Base-by-base conservation (phyloP, 2,113 vertebrate genomes). In the Gymnorhina tibicen region DNA sequence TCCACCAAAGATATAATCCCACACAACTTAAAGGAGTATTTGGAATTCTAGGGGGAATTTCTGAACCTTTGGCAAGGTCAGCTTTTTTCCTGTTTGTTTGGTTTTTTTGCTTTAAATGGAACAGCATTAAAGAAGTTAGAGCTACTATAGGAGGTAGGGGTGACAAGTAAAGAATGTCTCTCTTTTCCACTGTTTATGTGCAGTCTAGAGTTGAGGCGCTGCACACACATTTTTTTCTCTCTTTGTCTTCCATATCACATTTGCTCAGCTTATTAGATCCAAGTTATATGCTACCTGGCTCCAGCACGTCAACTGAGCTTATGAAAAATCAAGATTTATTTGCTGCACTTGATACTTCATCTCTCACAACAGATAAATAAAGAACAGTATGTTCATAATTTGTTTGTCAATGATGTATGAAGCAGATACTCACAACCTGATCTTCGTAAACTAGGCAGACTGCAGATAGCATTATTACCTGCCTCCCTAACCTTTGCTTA, bases 281-380 rank as follows among this genome's bases (percentile, higher is more conserved):
- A 89, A 86, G 64, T 89, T 92, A 93, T 89, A 77, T 59, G 70
- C 89, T 94, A 93, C 95, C 87, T 95, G 69, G 69, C 92, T 85
- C 76, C 85, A 94, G 18, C 49, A 82, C 10, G 64, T 95, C 97
- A 98, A 86, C 74, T 55, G 55, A 97, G 88, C 66, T 96, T 92
- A 97, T 70, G 89, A 91, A 98, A 98, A 97, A 98, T 95, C 94
- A 97, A 97, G 97, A 97, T 98, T 98, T 98, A 98, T 97, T 93
- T 91, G 87, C 94, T 88, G 53, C 66, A 95, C 96, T 96, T 95
- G 86, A 75, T 97, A 95, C 68, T 96, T 97, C 68, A 91, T 96
- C 94, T 89, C 83, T 88, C 93, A 92, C 76, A 96, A 94, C 37
- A 96, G 93, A 98, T 95, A 97, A 97, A 97, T 91, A 97, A 97